Base-by-base conservation (phyloP, 2,888 invertebrate genomes). In the Netelia virgata region DNA sequence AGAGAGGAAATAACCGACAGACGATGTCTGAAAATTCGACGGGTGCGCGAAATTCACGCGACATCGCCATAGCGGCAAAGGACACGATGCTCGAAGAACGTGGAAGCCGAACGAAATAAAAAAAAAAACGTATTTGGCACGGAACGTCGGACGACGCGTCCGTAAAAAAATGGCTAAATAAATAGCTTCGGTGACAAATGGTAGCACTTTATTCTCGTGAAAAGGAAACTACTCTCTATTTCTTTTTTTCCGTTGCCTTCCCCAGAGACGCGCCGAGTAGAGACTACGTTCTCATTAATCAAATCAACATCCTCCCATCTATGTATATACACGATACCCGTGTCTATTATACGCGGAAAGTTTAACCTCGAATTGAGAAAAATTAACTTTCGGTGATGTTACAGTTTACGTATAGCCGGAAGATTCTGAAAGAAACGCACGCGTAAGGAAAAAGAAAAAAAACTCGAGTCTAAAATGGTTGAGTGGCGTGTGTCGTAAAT, bases 81-180 rank as follows among this genome's bases (percentile, higher is more conserved):
- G 53, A 14, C n/a, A 53, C n/a, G 53, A 53, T 53, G 53, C 14
- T n/a, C 14, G 73, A 47, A 63, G 16, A 63, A 61, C 10, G 14
- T 16, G 28, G 50, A n/a, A 74, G 43, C 6, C 28, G 14, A 41
- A 16, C 9, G 47, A 23, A 61, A 73, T 11, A 47, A 73, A 20
- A 74, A 74, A 47, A 73, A 20, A 74, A 74, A 50, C n/a, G 43
- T 66, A n/a, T 50, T n/a, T 63, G 73, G 47, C 20, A 43, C 61
- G 47, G 20, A n/a, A 61, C 18, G 36, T 43, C 2, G 3, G 23
- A 23, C 23, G 23, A 23, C 23, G 23, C 2, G 23, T 23, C 3
- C 23, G 23, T 23, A 23, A 23, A 23, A 23, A 23, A 1, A 23
- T 23, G 23, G 23, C 23, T 23, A 63, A 3, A 47, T 47, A 23